Evolutionary conservation across 2,888 invertebrate species (phyloP).

Genomic region (Sesia bembeciformis): DNA sequence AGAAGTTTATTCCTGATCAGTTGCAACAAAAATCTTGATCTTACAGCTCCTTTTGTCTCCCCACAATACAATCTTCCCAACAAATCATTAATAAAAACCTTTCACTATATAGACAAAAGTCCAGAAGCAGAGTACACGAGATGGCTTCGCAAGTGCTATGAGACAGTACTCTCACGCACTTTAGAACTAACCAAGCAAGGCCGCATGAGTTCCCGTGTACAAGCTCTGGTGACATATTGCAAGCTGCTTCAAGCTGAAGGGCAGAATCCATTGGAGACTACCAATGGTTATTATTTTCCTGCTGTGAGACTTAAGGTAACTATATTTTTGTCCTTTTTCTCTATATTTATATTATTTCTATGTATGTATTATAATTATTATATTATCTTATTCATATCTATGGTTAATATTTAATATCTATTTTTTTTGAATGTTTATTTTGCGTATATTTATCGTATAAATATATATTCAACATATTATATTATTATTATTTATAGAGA

Average conservation of each 20-base stretch:
- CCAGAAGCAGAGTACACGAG: conserved; percentile 77
- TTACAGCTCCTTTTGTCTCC: no score
- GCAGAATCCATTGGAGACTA: conserved; percentile 75
- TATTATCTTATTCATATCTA: no score
- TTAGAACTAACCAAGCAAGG: conserved; percentile 73
- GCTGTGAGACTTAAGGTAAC: conserved; percentile 76
- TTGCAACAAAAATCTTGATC: no score
- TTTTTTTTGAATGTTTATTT: no score
- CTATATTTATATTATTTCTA: no score
- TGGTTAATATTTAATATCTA: no score
- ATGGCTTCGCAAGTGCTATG: conserved; percentile 83
- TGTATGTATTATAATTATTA: no score
- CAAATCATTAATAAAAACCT: not conserved
- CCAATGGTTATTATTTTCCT: conserved; percentile 77
- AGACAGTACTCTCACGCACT: conserved; percentile 75
- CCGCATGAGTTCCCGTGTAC: conserved; percentile 64
- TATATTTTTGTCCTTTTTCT: not conserved
- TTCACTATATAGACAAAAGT: conserved; percentile 35
- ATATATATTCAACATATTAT: no score
- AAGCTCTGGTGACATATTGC: conserved; percentile 82
- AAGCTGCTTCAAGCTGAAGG: conserved; percentile 83
- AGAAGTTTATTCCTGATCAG: no score
- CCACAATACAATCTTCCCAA: no score
- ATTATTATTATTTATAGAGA: no score
- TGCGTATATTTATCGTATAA: no score